A percentile compares a stretch with the other conserved stretches of the same genome.
phyloP scores from a whole-genome alignment of 2,888 invertebrate genomes.

The Anodontia alba region DNA sequence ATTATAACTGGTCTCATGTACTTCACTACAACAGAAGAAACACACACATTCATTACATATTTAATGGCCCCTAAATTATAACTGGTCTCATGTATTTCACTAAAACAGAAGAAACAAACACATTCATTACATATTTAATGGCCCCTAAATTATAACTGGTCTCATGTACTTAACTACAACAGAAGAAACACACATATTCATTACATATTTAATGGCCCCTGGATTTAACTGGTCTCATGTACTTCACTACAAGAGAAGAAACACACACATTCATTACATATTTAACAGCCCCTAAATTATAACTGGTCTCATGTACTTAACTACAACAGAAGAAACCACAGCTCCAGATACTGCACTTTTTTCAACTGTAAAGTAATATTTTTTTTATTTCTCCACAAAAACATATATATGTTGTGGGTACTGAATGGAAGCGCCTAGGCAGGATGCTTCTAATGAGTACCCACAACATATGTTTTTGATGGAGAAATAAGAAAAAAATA shows the following conservation, averaged over 20 bases:
- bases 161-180: conserved; percentile 93
- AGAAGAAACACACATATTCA: conserved; percentile 10
- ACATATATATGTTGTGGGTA: too few species aligned
- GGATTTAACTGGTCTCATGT: conserved; percentile 98
- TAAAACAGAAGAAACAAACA: conserved; percentile 50
- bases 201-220: conserved; percentile 99
- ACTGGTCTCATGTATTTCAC: conserved; percentile 98
- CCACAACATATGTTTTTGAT: too few species aligned
- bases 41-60: too few species aligned
- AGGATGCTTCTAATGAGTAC: too few species aligned
- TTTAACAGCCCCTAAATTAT: conserved; percentile 99
- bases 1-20: background rate
- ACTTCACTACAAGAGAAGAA: conserved; percentile 88
- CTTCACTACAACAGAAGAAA: background rate
- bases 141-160: conserved; percentile 99
- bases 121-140: too few species aligned
- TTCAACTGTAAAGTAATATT: too few species aligned
- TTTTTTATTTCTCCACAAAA: too few species aligned
- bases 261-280: too few species aligned
- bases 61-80: conserved; percentile 98
- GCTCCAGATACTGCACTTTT: too few species aligned
- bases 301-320: conserved; percentile 98
- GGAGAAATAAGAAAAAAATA: too few species aligned
- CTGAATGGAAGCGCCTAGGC: too few species aligned
- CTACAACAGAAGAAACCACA: conserved; percentile 63